Percentiles rank a stretch among this genome's conserved stretches.
Conservation (phyloP, 2,797 vertebrate genomes). For the Pangasius krempfi region DNA sequence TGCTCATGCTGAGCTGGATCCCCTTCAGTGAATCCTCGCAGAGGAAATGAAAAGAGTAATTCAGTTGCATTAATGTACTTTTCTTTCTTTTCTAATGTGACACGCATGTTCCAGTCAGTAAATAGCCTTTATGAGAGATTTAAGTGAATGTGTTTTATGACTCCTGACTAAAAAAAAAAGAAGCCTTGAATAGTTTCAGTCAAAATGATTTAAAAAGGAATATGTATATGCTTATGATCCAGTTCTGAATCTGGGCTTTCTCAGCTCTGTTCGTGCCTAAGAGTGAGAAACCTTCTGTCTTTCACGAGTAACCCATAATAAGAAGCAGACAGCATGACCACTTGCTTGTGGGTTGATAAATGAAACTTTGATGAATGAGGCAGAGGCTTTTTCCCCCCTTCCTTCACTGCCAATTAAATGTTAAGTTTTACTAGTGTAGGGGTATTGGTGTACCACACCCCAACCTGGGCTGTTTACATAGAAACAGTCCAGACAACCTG, state of each 20-base stretch:
- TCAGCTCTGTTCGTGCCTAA: background rate
- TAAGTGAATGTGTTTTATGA: background rate
- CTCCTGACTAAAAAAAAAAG: background rate
- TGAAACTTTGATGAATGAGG: background rate
- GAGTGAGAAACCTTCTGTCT: background rate
- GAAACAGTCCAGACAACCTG: background rate
- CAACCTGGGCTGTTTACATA: background rate
- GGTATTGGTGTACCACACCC: background rate
- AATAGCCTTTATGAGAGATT: background rate
- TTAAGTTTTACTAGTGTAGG: background rate
- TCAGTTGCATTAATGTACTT: background rate
- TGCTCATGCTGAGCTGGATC: background rate
- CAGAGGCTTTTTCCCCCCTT: background rate
- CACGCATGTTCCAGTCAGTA: background rate
- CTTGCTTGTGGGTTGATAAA: background rate
- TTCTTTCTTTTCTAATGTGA: background rate
- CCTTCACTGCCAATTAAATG: background rate
- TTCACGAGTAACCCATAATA: background rate
- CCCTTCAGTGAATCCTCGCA: background rate
- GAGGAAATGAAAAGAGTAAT: constrained; percentile 10
- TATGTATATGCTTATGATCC: no score
- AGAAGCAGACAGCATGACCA: background rate
- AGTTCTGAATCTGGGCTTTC: background rate
- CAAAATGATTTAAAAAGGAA: background rate
- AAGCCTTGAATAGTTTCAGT: background rate